phyloP scores from a whole-genome alignment of 2,888 invertebrate genomes.

The Choristoneura rosaceana region DNA sequence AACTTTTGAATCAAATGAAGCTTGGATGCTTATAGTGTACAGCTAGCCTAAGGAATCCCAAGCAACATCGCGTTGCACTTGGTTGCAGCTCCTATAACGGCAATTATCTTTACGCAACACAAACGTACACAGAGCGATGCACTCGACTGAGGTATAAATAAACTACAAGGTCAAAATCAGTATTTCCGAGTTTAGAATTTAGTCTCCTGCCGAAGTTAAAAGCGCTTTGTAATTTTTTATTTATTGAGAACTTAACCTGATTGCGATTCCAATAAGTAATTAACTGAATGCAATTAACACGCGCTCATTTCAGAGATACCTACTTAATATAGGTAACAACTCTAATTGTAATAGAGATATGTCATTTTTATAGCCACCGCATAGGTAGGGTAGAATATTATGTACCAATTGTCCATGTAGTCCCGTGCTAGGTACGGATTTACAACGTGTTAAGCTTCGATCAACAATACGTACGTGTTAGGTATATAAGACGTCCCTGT shows the following conservation, averaged over 20 bases:
- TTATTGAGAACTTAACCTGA: background rate
- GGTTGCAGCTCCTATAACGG: constrained; percentile 62
- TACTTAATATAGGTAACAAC: too few relatives aligned
- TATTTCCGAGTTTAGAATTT: background rate
- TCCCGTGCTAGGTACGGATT: too few relatives aligned
- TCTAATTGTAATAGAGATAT: too few relatives aligned
- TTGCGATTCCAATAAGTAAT: too few relatives aligned
- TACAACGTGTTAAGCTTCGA: too few relatives aligned
- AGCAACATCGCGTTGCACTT: constrained; percentile 52
- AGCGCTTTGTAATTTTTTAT: background rate
- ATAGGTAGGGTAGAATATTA: too few relatives aligned
- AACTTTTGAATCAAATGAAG: background rate
- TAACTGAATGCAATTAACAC: too few relatives aligned
- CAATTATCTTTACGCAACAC: constrained; percentile 63
- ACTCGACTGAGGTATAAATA: constrained; percentile 20
- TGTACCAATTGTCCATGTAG: too few relatives aligned
- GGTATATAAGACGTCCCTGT: too few relatives aligned
- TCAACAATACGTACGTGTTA: too few relatives aligned
- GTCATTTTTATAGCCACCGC: too few relatives aligned
- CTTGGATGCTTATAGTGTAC: background rate
- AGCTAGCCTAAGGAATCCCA: constrained; percentile 15
- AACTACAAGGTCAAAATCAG: constrained; percentile 32
- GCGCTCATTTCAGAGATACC: too few relatives aligned
- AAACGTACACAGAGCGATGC: constrained; percentile 45
- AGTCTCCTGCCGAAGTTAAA: background rate